These are phyloP conservation scores for Enhydra lutris DNA, from an alignment of 2,113 vertebrate genomes.

Conservation along the genomic window DNA sequence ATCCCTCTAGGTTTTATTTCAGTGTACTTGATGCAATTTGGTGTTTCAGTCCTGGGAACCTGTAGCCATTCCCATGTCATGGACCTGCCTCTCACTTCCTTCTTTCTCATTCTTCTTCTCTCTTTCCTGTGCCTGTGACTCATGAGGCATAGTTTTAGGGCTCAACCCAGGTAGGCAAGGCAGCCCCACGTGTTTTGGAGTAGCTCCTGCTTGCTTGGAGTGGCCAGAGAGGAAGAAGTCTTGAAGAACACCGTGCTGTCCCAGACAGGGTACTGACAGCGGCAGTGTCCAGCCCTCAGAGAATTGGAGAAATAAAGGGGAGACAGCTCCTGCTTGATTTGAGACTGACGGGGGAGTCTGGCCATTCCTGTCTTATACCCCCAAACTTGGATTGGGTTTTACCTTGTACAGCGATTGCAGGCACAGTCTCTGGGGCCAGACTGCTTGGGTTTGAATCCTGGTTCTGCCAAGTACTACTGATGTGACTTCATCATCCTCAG, in stretches of 20 bases:
- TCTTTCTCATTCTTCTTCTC: not conserved
- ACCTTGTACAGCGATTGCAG: not conserved
- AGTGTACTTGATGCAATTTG: not conserved
- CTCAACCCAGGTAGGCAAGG: not conserved
- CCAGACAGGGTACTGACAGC: not conserved
- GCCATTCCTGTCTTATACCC: not conserved
- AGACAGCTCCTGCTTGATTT: not conserved
- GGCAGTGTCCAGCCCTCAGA: fast-evolving
- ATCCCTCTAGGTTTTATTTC: not conserved
- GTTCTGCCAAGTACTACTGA: not conserved
- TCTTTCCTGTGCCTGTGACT: not conserved
- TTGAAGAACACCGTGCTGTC: not conserved
- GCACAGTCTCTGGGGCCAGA: not conserved
- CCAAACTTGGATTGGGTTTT: not conserved
- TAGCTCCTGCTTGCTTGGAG: not conserved
- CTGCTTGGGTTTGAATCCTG: not conserved
- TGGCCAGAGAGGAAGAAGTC: not conserved
- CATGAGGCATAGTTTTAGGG: not conserved
- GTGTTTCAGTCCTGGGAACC: not conserved
- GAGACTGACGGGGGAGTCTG: not conserved
- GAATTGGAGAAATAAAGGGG: not conserved
- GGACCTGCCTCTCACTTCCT: not conserved
- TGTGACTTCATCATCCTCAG: not conserved
- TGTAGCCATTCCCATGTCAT: not conserved
- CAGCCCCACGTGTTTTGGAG: not conserved